These are phyloP conservation scores for Lathamus discolor DNA, from an alignment of 2,113 vertebrate genomes.

Conservation along the genomic window DNA sequence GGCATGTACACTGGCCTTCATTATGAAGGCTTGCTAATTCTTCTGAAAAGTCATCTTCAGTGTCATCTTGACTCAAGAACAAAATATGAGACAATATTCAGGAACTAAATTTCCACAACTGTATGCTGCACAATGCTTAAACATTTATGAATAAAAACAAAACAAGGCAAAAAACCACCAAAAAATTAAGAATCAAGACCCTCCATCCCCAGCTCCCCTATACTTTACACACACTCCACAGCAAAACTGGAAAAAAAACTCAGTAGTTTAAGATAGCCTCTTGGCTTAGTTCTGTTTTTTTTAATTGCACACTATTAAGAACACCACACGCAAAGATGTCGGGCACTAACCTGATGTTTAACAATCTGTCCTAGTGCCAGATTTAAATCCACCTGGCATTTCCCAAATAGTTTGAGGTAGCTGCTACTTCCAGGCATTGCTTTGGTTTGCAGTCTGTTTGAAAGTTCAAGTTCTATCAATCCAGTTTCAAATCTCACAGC, in stretches of 20 bases:
- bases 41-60: not conserved
- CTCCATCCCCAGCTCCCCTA: not conserved
- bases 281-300: not conserved
- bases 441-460: slow-evolving; percentile 96
- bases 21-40: not conserved
- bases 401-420: slow-evolving; percentile 97
- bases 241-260: not conserved
- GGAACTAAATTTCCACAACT: not conserved
- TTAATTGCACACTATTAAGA: not conserved
- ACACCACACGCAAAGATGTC: not conserved
- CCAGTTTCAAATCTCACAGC: slow-evolving; percentile 97
- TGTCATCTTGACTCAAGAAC: not conserved
- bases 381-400: slow-evolving; percentile 97
- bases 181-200: not conserved
- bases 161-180: not conserved
- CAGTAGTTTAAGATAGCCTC: not conserved
- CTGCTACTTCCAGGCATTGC: slow-evolving; percentile 92
- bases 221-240: not conserved
- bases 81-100: not conserved
- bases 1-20: not conserved
- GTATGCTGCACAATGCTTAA: not conserved
- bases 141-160: not conserved
- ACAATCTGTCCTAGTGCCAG: slow-evolving; percentile 97
- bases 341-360: slow-evolving; percentile 88
- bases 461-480: slow-evolving; percentile 94